phyloP scores from a whole-genome alignment of 2,888 invertebrate genomes.

The Pinctada fucata region DNA sequence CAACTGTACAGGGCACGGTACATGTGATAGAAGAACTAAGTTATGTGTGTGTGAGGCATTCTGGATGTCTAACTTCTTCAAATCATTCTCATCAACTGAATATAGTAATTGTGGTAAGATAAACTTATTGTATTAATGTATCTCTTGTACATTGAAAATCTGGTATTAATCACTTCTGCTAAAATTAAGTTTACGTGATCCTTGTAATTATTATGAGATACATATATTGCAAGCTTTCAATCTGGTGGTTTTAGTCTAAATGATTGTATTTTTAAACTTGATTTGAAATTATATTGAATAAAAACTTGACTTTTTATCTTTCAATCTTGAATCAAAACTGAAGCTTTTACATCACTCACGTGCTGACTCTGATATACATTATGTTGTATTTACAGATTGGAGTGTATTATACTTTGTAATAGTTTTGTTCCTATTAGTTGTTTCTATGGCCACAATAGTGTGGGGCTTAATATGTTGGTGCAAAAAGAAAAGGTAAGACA shows the following conservation, averaged over 20 bases:
- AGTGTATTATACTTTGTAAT: slow-evolving; percentile 94
- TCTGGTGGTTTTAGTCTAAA: no score
- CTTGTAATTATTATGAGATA: no score
- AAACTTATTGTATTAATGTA: not conserved
- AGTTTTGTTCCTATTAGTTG: slow-evolving; percentile 71
- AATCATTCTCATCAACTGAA: slow-evolving; percentile 82
- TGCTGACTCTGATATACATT: no score
- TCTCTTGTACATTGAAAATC: no score
- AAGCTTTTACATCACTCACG: no score
- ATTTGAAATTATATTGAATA: no score
- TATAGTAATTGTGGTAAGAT: slow-evolving; percentile 88
- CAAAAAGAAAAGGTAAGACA: slow-evolving; percentile 67
- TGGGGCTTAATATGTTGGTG: slow-evolving; percentile 72
- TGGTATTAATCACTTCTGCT: no score
- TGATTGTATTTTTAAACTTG: no score
- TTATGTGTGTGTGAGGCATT: slow-evolving; percentile 94
- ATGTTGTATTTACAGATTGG: slow-evolving; percentile 84
- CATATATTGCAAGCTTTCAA: no score
- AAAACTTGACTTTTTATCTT: no score
- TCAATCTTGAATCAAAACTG: no score
- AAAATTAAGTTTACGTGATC: no score
- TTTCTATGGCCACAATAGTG: slow-evolving; percentile 65
- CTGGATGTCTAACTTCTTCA: slow-evolving; percentile 94
- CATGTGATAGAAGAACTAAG: slow-evolving; percentile 89
- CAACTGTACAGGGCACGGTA: slow-evolving; percentile 92